Conservation (phyloP, 2,888 invertebrate species). For the Melanophora roralis region DNA sequence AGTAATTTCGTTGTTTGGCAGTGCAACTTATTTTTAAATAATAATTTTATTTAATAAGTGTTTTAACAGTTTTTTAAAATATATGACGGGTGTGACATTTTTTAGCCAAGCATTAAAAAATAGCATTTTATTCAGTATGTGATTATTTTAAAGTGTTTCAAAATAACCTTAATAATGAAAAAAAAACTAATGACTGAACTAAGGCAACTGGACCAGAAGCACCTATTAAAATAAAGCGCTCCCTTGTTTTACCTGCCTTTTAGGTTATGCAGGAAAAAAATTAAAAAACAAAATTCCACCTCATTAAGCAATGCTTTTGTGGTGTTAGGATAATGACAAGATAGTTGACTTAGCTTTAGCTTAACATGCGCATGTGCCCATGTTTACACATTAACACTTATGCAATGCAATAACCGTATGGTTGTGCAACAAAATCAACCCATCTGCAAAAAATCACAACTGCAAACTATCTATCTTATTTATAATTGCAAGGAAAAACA, state of each 20-base stretch:
- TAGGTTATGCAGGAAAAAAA: background rate
- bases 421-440: background rate
- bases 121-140: no score
- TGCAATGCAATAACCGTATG: conserved; percentile 9
- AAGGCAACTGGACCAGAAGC: no score
- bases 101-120: no score
- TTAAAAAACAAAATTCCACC: conserved; percentile 15
- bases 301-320: conserved; percentile 43
- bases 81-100: no score
- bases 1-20: no score
- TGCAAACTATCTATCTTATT: conserved; percentile 4
- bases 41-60: no score
- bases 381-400: conserved; percentile 39
- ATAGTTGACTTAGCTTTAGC: conserved; percentile 24
- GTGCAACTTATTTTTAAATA: no score
- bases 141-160: no score
- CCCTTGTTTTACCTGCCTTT: background rate
- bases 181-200: no score
- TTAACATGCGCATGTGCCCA: conserved; percentile 36
- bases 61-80: no score
- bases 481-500: background rate
- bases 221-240: no score
- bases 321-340: conserved; percentile 25
- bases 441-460: background rate
- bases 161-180: no score